Base-by-base conservation (phyloP, 2,797 vertebrate genomes). In the Myoxocephalus aenaeus region DNA sequence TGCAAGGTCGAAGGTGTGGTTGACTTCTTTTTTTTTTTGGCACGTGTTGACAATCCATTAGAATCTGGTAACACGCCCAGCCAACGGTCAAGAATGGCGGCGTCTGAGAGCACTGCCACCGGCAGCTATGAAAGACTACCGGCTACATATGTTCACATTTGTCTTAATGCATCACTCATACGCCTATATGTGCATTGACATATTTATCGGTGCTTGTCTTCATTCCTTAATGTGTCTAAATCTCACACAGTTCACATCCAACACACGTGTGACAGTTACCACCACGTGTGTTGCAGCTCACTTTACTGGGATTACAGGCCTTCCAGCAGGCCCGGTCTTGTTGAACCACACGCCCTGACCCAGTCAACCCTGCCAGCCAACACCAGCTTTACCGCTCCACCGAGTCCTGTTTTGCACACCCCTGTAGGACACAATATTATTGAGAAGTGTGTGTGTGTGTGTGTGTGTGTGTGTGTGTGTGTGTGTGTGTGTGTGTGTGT, bases 1-100 rank as follows among this genome's bases (percentile, higher is more conserved):
- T 80, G 92, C 89, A 93, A 93, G 84, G 59, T 8, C 34, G 69
- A 88, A 93, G 92, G 93, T 89, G 92, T 89, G 92, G 91, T 79
- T 82, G 77, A 25, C 53, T 76, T 54, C 5, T 67, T 78, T 83
- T 77, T 65, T 83, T 83, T 79, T 77, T 65, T 84, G 84, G 75
- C 83, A 56, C 34, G 51, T 54, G 73, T 67, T 87, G 25, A 79
- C 53, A 73, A 73, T 13, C 70, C 54, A 73, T 83, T 71, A 15
- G 40, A 80, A 83, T 79, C 69, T 80, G 34, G 75, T 82, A 68
- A 86, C 91, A 93, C 91, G 68, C 88, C 91, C 91, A 66, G 84
- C 79, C 84, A 89, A 91, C 82, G 66, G 87, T 87, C 86, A 90
- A 79, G 67, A 77, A 27, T 18, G 7, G 14, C 50, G 65, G 46